phyloP scores from a whole-genome alignment of 2,113 vertebrate species.

The Varanus salvator region DNA sequence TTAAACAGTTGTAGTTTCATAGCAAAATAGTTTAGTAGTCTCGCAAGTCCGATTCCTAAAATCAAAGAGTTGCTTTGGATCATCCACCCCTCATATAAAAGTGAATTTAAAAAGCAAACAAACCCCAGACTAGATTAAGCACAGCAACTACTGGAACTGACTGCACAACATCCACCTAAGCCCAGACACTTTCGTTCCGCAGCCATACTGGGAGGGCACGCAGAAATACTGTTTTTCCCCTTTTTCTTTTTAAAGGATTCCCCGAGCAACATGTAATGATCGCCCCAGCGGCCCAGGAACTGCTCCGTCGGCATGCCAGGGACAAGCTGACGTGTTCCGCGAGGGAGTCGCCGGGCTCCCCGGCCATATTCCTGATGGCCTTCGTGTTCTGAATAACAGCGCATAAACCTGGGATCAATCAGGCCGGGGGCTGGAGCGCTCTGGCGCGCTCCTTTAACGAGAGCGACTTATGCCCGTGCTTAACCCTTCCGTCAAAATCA shows the following conservation, averaged over 20 bases:
- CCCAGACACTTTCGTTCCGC: too few relatives aligned
- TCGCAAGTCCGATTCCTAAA: background rate
- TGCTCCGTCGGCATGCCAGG: background rate
- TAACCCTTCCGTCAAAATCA: background rate
- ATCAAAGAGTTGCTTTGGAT: background rate
- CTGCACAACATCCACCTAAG: background rate
- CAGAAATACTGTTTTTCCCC: too few relatives aligned
- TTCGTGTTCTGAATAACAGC: background rate
- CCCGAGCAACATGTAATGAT: too few relatives aligned
- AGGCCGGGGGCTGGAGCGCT: too few relatives aligned
- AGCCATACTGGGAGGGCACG: too few relatives aligned
- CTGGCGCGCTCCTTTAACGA: too few relatives aligned
- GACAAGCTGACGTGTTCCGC: too few relatives aligned
- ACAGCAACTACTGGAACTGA: background rate
- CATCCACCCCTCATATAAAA: background rate
- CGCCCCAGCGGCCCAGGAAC: too few relatives aligned
- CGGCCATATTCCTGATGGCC: background rate
- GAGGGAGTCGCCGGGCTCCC: background rate
- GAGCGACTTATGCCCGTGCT: too few relatives aligned
- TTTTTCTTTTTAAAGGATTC: too few relatives aligned
- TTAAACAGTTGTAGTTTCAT: too few relatives aligned
- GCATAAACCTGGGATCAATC: background rate
- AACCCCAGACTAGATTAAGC: background rate
- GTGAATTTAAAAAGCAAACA: background rate
- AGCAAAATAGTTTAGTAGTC: background rate